A percentile compares a stretch with the other conserved stretches of the same genome.
Evolutionary conservation across 2,797 vertebrate genomes (phyloP).

Genomic region (Agapornis canus): DNA sequence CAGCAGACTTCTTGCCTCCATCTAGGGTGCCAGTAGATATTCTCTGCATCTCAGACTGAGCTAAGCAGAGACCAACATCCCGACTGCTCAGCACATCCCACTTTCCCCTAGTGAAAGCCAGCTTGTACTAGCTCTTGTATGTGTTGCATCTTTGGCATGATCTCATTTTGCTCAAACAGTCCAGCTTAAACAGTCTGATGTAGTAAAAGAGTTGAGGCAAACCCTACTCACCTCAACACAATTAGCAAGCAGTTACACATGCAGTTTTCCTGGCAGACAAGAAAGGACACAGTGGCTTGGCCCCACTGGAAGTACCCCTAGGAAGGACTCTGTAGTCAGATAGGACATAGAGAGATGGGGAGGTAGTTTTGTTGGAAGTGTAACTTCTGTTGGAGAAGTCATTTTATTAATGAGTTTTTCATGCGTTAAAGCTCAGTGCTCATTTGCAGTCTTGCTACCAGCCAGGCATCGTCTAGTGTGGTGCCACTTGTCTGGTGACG

Average conservation of each 20-base stretch:
- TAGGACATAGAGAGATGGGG: neutral
- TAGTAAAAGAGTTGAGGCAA: neutral
- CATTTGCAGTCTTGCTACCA: neutral
- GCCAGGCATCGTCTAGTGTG: neutral
- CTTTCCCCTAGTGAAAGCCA: neutral
- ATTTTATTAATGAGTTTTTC: neutral
- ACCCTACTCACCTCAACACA: neutral
- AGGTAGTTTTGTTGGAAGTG: neutral
- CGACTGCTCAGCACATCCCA: rapidly evolving
- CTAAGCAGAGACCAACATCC: neutral
- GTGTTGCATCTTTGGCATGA: neutral
- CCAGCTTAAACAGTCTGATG: neutral
- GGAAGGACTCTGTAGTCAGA: neutral
- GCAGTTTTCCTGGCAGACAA: neutral
- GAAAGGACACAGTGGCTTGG: neutral
- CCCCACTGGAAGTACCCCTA: neutral
- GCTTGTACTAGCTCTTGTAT: neutral
- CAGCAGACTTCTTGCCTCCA: neutral
- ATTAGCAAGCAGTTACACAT: neutral
- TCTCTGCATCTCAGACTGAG: neutral
- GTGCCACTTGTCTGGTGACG: rapidly evolving
- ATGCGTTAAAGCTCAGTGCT: neutral
- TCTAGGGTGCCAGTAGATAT: neutral
- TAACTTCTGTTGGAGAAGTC: neutral
- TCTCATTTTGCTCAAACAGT: neutral